Conservation (phyloP, 2,113 vertebrate genomes). For the Acanthisitta chloris region DNA sequence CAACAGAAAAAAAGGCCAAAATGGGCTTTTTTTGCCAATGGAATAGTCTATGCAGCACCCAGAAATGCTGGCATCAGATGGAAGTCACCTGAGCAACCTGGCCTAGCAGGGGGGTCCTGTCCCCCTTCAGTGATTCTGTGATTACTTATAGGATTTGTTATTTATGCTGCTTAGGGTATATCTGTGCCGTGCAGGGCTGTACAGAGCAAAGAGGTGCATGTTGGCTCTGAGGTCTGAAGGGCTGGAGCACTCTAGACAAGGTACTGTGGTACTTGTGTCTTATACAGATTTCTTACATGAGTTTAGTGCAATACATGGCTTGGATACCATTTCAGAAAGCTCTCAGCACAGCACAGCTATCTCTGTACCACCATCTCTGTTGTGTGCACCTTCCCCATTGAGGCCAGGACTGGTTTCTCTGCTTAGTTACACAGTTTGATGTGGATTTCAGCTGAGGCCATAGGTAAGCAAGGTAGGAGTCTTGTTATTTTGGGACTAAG, state of each 20-base stretch:
- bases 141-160: background rate
- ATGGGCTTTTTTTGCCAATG: rapidly evolving
- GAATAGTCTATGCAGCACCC: background rate
- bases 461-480: background rate
- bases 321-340: background rate
- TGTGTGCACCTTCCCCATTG: rapidly evolving
- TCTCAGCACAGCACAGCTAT: background rate
- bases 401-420: background rate
- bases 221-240: background rate
- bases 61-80: background rate
- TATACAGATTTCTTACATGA: background rate
- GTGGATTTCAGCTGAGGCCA: background rate
- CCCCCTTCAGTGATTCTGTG: no score
- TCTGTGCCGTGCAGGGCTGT: background rate
- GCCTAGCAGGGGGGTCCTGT: no score
- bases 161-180: background rate
- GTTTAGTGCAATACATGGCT: background rate
- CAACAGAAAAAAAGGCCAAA: background rate
- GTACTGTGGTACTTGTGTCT: background rate
- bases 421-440: background rate
- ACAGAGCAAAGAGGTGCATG: background rate
- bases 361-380: background rate
- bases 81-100: background rate
- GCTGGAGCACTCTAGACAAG: background rate
- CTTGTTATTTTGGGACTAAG: background rate